Base-by-base conservation (phyloP, 2,888 invertebrate species). In the Drosophila pseudotalamancana region DNA sequence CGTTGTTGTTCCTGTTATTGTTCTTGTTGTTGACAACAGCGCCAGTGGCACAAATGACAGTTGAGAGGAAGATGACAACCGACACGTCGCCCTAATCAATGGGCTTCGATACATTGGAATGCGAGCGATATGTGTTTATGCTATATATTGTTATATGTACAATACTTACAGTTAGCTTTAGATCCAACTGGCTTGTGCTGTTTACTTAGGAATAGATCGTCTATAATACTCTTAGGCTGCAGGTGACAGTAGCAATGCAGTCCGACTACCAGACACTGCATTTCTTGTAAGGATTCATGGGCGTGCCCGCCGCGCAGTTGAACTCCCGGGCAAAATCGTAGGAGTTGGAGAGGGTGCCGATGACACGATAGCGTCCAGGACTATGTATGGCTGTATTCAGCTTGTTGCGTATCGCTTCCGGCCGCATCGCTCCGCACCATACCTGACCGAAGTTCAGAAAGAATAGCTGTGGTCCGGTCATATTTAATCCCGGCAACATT, bases 371-470 rank as follows among this genome's bases (percentile, higher is more conserved):
- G 46, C 94, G 93, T 3, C 96, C 97, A 0, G 97, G 97, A 6
- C 96, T 95, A 86, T 97, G 97, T 0, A 96, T 95, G 0, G 96
- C 96, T 1, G 95, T 96, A 88, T 96, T 96, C 19, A 97, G 90
- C 88, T 96, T 95, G 88, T 95, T 96, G 31, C 94, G 93, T 78
- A 95, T 94, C 2, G 96, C 96, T 91, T 97, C 96, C 1, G 96
- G 95, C 16, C 96, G 92, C 93, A 96, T 95, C 1, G 95, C 94
- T 0, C 96, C 96, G 83, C 96, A 96, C 96, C 96, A 96, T 2
- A 96, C 94, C 92, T 96, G 96, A 0, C 97, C 97, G 90, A 97
- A 98, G 89, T 97, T 97, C 5, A 98, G 92, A 89, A 97, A 98
- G 92, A 98, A 98, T 8, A 98, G 92, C 89, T 98, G 97, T 21